Evolutionary conservation across 2,888 invertebrate species (phyloP).

Genomic region (Parasteatoda lunata): DNA sequence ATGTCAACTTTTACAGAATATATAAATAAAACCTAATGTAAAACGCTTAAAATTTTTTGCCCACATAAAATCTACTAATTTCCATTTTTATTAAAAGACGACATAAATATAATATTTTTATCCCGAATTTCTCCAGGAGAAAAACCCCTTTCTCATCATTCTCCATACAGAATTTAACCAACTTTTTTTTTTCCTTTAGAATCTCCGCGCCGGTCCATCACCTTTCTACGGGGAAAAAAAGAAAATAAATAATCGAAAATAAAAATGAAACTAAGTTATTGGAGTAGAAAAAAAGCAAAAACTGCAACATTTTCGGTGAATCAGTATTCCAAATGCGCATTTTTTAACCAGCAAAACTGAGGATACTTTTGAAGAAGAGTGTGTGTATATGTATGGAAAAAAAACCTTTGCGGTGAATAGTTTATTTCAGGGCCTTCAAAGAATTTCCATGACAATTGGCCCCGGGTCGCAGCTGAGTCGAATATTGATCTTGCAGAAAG

Average conservation of each 20-base stretch:
- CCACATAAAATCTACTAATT: not conserved
- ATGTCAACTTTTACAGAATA: no score
- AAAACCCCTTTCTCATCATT: not conserved
- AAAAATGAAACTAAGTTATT: not conserved
- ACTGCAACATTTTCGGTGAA: slow-evolving; percentile 27
- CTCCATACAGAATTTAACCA: not conserved
- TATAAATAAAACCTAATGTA: no score
- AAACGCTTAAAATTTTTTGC: no score
- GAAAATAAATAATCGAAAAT: slow-evolving; percentile 20
- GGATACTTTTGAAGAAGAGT: slow-evolving; percentile 18
- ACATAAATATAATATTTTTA: not conserved
- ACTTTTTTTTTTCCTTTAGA: not conserved
- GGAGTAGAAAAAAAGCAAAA: not conserved
- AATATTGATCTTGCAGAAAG: slow-evolving; percentile 41
- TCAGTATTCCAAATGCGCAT: slow-evolving; percentile 34
- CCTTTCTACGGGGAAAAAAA: not conserved
- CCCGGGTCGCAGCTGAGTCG: slow-evolving; percentile 50
- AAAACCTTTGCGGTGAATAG: slow-evolving; percentile 43
- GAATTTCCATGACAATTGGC: slow-evolving; percentile 57
- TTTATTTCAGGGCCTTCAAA: slow-evolving; percentile 41
- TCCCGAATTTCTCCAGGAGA: not conserved
- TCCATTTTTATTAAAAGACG: not conserved
- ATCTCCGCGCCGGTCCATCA: not conserved
- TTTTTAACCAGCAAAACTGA: slow-evolving; percentile 51
- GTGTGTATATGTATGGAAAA: slow-evolving; percentile 30